phyloP scores from a whole-genome alignment of 92 coral and sea anemone genomes.

The Diadumene lineata region DNA sequence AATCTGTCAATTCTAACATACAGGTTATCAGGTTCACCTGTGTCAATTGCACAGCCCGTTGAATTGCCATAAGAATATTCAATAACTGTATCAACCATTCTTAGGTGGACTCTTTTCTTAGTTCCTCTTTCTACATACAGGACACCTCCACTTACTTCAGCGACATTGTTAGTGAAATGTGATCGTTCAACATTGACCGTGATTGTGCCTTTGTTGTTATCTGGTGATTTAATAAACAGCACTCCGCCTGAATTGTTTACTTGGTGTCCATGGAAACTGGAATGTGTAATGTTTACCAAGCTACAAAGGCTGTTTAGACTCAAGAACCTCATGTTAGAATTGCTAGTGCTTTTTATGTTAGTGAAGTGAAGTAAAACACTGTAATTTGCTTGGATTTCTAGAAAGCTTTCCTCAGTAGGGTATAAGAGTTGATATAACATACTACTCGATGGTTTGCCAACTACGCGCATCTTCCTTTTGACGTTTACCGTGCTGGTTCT shows the following conservation, averaged over 20 bases:
- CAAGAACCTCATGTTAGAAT: slow-evolving; percentile 25
- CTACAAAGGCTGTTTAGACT: background rate
- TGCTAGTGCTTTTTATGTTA: background rate
- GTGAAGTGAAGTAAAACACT: background rate
- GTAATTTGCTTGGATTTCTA: background rate
- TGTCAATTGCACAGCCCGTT: slow-evolving; percentile 9
- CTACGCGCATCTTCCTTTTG: background rate
- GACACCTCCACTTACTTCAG: slow-evolving; percentile 12
- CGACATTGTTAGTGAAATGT: slow-evolving; percentile 5
- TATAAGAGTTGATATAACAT: background rate
- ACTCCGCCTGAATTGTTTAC: slow-evolving; percentile 13
- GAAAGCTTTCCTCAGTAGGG: background rate
- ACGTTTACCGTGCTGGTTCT: background rate
- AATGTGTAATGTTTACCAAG: background rate
- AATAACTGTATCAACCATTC: background rate
- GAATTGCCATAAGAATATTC: background rate
- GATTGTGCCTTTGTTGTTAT: background rate
- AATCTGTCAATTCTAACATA: background rate
- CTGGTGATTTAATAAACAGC: background rate
- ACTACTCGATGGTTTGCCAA: no score
- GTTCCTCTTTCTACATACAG: slow-evolving; percentile 8
- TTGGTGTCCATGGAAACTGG: slow-evolving; percentile 14
- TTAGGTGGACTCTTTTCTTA: background rate
- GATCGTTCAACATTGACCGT: background rate
- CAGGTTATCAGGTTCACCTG: background rate